Conservation (phyloP, 2,113 vertebrate genomes). For the Peromyscus polionotus region DNA sequence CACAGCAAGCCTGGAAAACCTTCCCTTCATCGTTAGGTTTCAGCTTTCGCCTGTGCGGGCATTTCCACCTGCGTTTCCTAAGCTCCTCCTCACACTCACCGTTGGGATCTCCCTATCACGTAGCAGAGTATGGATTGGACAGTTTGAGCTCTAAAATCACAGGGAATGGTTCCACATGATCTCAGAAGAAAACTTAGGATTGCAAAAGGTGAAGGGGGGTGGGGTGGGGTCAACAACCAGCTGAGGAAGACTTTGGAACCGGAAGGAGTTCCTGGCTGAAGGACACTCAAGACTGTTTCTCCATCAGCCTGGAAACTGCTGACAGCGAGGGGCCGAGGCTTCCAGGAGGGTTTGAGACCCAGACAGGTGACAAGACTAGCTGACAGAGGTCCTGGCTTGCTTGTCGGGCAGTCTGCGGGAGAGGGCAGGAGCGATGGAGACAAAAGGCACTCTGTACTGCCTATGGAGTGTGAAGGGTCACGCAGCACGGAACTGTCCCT, state of each 20-base stretch:
- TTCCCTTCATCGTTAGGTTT: background rate
- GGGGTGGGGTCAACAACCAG: background rate
- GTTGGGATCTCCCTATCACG: background rate
- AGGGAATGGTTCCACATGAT: background rate
- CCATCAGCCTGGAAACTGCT: background rate
- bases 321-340: background rate
- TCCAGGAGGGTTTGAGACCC: background rate
- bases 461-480: background rate
- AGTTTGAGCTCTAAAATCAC: background rate
- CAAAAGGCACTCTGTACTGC: background rate
- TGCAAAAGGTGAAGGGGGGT: background rate
- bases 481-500: background rate
- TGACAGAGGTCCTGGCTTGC: background rate
- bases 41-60: background rate
- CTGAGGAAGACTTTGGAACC: background rate
- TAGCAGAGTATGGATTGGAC: background rate
- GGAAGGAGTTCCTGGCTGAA: background rate
- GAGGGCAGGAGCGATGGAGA: background rate
- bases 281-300: background rate
- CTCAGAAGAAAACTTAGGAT: background rate
- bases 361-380: accelerated
- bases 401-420: background rate
- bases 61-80: background rate
- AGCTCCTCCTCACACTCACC: background rate
- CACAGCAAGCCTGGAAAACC: background rate